These are phyloP conservation scores for Bucorvus abyssinicus DNA, from an alignment of 2,797 vertebrate species.

Conservation along the genomic window DNA sequence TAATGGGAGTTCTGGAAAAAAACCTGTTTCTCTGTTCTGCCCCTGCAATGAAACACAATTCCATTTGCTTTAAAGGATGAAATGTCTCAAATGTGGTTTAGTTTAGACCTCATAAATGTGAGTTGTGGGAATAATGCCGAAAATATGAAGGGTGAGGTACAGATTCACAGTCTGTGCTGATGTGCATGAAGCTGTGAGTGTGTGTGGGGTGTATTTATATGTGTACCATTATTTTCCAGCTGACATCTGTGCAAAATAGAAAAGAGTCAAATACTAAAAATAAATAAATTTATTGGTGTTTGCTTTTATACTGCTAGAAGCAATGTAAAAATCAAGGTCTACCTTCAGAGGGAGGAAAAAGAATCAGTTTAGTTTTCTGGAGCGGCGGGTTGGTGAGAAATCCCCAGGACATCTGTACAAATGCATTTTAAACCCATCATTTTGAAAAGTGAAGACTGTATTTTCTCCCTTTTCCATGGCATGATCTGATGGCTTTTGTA, in stretches of 20 bases:
- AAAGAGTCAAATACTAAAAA: background rate
- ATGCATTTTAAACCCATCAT: background rate
- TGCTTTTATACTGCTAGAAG: background rate
- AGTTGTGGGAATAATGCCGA: background rate
- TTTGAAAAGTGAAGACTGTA: background rate
- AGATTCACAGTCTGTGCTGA: background rate
- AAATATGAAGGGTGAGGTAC: background rate
- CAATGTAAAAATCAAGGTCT: background rate
- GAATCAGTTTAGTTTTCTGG: accelerated
- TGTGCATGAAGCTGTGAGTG: accelerated
- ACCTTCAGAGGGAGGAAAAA: background rate
- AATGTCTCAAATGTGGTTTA: background rate
- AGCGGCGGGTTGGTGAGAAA: background rate
- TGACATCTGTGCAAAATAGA: background rate
- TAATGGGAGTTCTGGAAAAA: background rate
- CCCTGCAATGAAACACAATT: background rate
- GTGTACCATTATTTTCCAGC: background rate
- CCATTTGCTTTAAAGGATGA: background rate
- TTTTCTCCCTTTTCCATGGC: background rate
- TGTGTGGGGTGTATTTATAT: background rate
- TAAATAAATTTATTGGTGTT: background rate
- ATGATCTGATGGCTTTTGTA: background rate
- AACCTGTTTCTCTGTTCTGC: background rate
- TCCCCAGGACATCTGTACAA: accelerated
- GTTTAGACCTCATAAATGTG: background rate